Evolutionary conservation across 2,888 invertebrate genomes (phyloP), one percentile per base, ranked within the genome.

Genomic region (Pocota personata): DNA sequence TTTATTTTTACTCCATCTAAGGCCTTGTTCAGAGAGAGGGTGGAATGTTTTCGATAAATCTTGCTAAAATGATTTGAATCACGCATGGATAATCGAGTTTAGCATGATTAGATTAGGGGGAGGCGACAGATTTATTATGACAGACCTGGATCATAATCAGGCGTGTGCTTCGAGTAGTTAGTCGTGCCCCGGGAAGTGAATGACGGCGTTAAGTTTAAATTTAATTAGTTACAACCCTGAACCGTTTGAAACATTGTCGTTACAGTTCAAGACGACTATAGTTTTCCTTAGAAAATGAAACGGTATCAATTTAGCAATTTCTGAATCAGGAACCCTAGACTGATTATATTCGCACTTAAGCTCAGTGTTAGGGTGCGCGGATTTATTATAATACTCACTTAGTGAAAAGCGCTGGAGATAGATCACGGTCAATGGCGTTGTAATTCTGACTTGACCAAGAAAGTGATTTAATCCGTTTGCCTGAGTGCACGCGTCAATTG

Each of bases 341-440:
- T 7, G 55, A 67, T 64, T 69, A 48, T 8, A 43, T 7, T 57
- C 35, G 32, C 75, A 79, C 79, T 84, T 84, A 64, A 82, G 50
- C n/a, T 24, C 16, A 10, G 24, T 37, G 27, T 37, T 67, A 64
- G 80, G 43, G 80, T 80, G 78, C 30, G 19, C 57, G 57, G 43
- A 69, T 69, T 78, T 69, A n/a, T n/a, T n/a, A n/a, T n/a, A 76
- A 66, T 78, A 40, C 62, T 62, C 79, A 64, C 62, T 84, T 66
- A 58, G 14, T 48, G 55, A 3, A 57, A 1, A 71, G 50, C 55
- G 57, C 57, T 69, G 24, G 43, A 79, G 64, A 58, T 84, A 84
- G 84, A 84, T 84, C 84, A 84, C 75, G 84, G 84, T 84, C 84
- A 84, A 84, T 84, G 84, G 52, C 84, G 58, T 79, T 80, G 55